Evolutionary conservation across 1,140 invertebrate species (phyloP).

Genomic region (Aricia agestis): DNA sequence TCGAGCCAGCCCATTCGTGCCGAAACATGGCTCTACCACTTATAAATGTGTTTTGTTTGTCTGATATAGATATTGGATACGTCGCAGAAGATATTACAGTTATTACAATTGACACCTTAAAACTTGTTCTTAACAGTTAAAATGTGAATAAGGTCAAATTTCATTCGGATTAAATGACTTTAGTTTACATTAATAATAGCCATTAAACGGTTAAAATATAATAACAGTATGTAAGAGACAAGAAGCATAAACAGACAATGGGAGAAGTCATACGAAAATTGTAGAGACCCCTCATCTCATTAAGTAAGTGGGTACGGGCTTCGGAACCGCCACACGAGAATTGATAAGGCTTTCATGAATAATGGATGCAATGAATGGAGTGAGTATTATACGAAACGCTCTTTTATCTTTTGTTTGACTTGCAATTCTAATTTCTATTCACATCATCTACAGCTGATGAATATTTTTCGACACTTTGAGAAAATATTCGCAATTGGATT

Average conservation of each 20-base stretch:
- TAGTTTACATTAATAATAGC: too few relatives aligned
- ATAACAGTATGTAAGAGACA: not conserved
- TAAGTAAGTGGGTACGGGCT: not conserved
- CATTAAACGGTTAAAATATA: not conserved
- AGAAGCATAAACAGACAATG: too few relatives aligned
- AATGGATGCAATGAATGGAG: constrained; percentile 30
- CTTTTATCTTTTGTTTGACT: not conserved
- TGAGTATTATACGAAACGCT: constrained; percentile 8
- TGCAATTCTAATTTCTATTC: not conserved
- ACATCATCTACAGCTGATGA: not conserved
- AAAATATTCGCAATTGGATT: not conserved
- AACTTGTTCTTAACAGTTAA: too few relatives aligned
- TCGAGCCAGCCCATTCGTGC: too few relatives aligned
- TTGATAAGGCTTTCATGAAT: constrained; percentile 22
- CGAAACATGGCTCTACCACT: too few relatives aligned
- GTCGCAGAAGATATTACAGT: too few relatives aligned
- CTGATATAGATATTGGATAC: too few relatives aligned
- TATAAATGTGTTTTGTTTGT: too few relatives aligned
- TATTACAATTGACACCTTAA: too few relatives aligned
- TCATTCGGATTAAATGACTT: too few relatives aligned
- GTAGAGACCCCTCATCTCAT: not conserved
- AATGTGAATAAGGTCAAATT: too few relatives aligned
- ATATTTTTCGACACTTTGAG: not conserved
- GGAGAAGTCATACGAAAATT: not conserved
- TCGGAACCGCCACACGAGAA: not conserved